A percentile compares a stretch with the other conserved stretches of the same genome.
Evolutionary conservation across 2,113 vertebrate genomes (phyloP).

Genomic region (Sapajus apella): DNA sequence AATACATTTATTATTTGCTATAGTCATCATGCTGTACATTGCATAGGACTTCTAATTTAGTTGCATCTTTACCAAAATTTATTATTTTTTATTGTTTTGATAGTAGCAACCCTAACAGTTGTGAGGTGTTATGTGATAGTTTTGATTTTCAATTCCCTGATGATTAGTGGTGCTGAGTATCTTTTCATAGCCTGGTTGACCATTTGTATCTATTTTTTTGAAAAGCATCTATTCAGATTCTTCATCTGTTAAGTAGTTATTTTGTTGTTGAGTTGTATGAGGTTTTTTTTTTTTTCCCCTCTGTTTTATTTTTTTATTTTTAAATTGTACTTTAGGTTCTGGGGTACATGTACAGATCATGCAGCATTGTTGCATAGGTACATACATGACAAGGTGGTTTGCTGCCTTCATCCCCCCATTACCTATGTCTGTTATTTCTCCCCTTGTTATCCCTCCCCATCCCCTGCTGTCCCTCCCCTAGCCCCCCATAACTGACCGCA

Average conservation of each 20-base stretch:
- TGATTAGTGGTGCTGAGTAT: neutral
- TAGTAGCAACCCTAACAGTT: neutral
- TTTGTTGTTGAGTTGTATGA: neutral
- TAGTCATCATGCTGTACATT: neutral
- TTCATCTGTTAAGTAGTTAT: neutral
- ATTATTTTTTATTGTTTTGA: neutral
- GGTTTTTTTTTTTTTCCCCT: neutral
- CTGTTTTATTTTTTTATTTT: too few species aligned
- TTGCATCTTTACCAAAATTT: neutral
- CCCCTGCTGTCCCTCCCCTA: too few species aligned
- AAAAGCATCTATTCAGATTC: neutral
- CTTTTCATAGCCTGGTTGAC: neutral
- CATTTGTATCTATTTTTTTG: neutral
- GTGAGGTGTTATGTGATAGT: neutral
- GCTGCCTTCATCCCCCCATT: too few species aligned
- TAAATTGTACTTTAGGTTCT: too few species aligned
- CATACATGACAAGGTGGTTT: too few species aligned
- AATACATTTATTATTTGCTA: neutral
- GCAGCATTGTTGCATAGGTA: too few species aligned
- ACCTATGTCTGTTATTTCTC: too few species aligned
- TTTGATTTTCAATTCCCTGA: neutral
- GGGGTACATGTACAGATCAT: too few species aligned
- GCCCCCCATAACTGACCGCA: too few species aligned
- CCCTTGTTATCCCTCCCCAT: too few species aligned
- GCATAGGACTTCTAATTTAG: neutral